Conservation (phyloP, 2,888 invertebrate species). For the Drosophila recens region DNA sequence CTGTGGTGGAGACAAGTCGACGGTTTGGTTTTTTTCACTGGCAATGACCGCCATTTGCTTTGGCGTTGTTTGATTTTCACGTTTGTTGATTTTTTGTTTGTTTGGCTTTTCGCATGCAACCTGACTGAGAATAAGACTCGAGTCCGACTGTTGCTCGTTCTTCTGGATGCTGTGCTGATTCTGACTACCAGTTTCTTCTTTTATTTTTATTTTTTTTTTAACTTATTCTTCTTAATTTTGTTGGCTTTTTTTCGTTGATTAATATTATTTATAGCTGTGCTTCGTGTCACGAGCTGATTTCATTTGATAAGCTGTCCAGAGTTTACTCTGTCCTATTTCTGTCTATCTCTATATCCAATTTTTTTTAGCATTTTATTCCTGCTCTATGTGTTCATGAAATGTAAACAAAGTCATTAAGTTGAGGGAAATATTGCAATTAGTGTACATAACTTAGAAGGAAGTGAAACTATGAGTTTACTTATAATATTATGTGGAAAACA, state of each 20-base stretch:
- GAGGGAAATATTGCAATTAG: conserved; percentile 27
- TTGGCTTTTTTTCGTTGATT: conserved; percentile 47
- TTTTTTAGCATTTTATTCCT: conserved; percentile 32
- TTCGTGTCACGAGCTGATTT: conserved; percentile 48
- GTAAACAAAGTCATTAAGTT: conserved; percentile 39
- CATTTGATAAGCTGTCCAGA: conserved; percentile 32
- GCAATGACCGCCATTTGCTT: conserved; percentile 77
- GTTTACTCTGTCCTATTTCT: conserved; percentile 58
- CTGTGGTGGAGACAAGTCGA: conserved; percentile 35
- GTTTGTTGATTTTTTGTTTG: conserved; percentile 60
- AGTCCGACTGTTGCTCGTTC: conserved; percentile 20
- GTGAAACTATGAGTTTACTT: neutral
- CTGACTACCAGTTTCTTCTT: conserved; percentile 53
- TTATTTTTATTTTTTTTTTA: neutral
- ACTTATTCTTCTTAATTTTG: conserved; percentile 14
- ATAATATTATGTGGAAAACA: neutral
- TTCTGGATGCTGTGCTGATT: conserved; percentile 55
- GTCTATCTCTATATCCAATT: conserved; percentile 26
- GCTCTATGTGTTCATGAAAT: conserved; percentile 4
- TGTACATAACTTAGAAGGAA: neutral
- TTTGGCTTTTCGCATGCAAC: conserved; percentile 66
- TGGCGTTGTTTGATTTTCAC: conserved; percentile 70
- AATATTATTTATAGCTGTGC: conserved; percentile 65
- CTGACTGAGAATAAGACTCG: conserved; percentile 9
- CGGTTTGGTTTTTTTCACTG: conserved; percentile 64